Evolutionary conservation across 2,888 invertebrate species (phyloP).

Genomic region (Macrophya alboannulata): DNA sequence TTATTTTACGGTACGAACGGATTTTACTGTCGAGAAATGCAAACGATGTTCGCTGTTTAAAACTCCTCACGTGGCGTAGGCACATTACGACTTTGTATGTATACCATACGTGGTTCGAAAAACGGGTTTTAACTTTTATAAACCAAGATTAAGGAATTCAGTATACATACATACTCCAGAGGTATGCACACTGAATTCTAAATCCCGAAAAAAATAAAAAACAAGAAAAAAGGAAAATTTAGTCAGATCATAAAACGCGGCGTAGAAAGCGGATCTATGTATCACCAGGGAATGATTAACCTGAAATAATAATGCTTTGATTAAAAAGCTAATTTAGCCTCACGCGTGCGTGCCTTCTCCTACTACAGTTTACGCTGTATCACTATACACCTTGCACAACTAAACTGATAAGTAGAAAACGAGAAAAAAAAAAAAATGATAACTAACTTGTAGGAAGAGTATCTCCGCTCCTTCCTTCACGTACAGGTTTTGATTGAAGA

Average conservation of each 20-base stretch:
- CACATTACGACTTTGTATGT: neutral
- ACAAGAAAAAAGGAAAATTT: neutral
- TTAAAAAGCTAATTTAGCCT: neutral
- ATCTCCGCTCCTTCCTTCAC: neutral
- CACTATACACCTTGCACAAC: neutral
- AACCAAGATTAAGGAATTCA: slow-evolving; percentile 28
- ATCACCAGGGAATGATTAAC: neutral
- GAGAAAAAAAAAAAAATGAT: neutral
- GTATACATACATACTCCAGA: neutral
- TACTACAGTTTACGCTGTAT: slow-evolving; percentile 21
- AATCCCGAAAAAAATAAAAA: neutral
- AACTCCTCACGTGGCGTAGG: neutral
- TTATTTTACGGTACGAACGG: neutral
- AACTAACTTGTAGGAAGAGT: neutral
- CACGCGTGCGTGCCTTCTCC: neutral
- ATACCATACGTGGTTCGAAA: neutral
- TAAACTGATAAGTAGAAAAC: too few relatives aligned
- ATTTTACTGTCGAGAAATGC: slow-evolving; percentile 28
- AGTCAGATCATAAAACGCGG: neutral
- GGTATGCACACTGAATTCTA: slow-evolving; percentile 14
- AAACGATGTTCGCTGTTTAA: slow-evolving; percentile 31
- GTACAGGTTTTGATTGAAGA: slow-evolving; percentile 7
- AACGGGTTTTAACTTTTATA: neutral
- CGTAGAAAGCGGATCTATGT: neutral
- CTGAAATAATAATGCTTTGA: neutral